phyloP scores from a whole-genome alignment of 2,797 vertebrate genomes.

The Gorsachius magnificus region DNA sequence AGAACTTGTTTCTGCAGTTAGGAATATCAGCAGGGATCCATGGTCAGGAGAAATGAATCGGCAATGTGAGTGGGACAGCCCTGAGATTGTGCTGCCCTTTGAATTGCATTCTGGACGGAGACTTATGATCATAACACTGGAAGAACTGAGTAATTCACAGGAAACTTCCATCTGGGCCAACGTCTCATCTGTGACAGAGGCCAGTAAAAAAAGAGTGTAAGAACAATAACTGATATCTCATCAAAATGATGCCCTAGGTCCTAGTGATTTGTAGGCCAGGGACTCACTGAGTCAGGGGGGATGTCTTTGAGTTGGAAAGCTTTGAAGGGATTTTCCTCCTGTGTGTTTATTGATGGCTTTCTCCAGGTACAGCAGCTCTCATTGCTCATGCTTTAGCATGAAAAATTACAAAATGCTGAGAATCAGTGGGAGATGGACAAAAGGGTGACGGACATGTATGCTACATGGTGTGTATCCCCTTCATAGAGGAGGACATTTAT shows the following conservation, averaged over 20 bases:
- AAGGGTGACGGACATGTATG: accelerated
- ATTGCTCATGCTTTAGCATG: background rate
- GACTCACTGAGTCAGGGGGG: too few species aligned
- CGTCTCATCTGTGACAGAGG: background rate
- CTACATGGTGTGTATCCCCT: background rate
- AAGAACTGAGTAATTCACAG: background rate
- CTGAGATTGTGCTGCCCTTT: background rate
- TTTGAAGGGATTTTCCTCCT: background rate
- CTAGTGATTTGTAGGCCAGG: background rate
- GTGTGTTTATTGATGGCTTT: background rate
- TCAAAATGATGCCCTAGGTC: background rate
- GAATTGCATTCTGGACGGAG: background rate
- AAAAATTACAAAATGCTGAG: background rate
- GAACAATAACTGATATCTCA: background rate
- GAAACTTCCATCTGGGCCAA: background rate
- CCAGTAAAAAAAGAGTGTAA: background rate
- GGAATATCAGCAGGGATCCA: background rate
- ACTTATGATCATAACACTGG: background rate
- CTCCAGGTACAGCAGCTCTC: background rate
- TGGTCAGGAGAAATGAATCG: background rate
- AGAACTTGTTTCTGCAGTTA: background rate
- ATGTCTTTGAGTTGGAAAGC: background rate
- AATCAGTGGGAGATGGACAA: background rate
- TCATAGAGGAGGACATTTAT: background rate
- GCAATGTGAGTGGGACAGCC: background rate